Base-by-base conservation (phyloP, 2,113 vertebrate species). In the Barbus barbus region DNA sequence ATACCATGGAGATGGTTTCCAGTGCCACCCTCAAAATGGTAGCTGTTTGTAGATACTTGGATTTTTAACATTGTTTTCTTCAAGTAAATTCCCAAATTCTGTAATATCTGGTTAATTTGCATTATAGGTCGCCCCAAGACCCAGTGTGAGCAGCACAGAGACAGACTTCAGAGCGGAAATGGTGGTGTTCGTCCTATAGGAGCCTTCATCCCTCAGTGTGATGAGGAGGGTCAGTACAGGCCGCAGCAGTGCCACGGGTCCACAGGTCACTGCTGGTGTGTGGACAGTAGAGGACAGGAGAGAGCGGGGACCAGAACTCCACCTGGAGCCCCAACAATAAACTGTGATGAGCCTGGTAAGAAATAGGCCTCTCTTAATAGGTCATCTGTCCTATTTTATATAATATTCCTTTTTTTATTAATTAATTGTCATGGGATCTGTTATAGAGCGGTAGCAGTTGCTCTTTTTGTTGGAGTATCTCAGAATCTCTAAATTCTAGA, bases 1-100 rank as follows among this genome's bases (percentile, higher is more conserved):
- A 0, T 96, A 94, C 22, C 87, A 87, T 0, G 97, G 97, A 0
- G 94, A 98, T 0, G 97, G 97, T 80, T 94, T 97, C 92, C 93
- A 93, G 58, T 99, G 97, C 85, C 78, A 87, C 26, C 87, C 81
- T 26, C 83, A 88, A 0, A 88, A 87, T 0, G 96, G 96, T 97
- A 89, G 89, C 2, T 60, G 22, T 24, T 78, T 36, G n/a, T 28
- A 26, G 22, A 9, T 26, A 28, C 20, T 77, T 56, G 4, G 53
- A 22, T 58, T 51, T 51, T 20, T 18, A 28, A 28, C 26, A 63
- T n/a, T 67, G 6, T 67, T 67, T 67, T n/a, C 9, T 38, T 22
- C 9, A 38, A 69, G 9, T 69, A 5, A 61, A 26, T 11, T 61
- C 12, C 24, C 24, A 26, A 38, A 38, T 69, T 69, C 18, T 69